Evolutionary conservation across 2,113 vertebrate genomes (phyloP).

Genomic region (Glaucomys volans): DNA sequence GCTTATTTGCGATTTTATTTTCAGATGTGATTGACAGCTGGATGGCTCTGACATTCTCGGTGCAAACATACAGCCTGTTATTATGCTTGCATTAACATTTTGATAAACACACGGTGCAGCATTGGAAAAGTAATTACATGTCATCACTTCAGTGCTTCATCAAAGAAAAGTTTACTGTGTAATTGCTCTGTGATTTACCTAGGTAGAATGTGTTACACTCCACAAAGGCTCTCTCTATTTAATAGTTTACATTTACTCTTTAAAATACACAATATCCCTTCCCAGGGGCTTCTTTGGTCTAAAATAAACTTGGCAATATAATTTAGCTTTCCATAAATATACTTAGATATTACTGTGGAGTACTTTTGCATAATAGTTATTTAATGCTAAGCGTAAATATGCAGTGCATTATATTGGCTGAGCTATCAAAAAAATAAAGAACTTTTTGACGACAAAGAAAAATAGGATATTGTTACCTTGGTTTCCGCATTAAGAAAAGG

Average conservation of each 20-base stretch:
- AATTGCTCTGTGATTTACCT: slow-evolving; percentile 90
- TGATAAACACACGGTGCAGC: slow-evolving; percentile 96
- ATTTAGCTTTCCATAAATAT: slow-evolving; percentile 89
- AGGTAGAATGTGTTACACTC: slow-evolving; percentile 83
- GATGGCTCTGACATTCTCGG: slow-evolving; percentile 95
- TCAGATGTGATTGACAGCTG: slow-evolving; percentile 95
- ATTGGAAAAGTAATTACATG: slow-evolving; percentile 98
- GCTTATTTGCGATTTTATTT: slow-evolving; percentile 96
- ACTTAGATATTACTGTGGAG: slow-evolving; percentile 81
- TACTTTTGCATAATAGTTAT: slow-evolving; percentile 87
- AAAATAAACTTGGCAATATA: slow-evolving; percentile 87
- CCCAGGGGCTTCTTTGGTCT: slow-evolving; percentile 84
- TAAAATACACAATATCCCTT: slow-evolving; percentile 86
- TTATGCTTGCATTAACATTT: slow-evolving; percentile 99
- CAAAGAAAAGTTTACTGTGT: slow-evolving; percentile 90
- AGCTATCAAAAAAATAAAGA: slow-evolving; percentile 76
- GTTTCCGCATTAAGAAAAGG: slow-evolving; percentile 85
- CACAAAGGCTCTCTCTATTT: slow-evolving; percentile 80
- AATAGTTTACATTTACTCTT: slow-evolving; percentile 88
- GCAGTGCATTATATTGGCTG: slow-evolving; percentile 77
- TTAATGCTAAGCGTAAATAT: slow-evolving; percentile 87
- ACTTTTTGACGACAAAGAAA: slow-evolving; percentile 81
- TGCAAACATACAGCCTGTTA: slow-evolving; percentile 94
- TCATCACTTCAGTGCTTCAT: slow-evolving; percentile 93
- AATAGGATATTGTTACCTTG: slow-evolving; percentile 82